Conservation (phyloP, 2,888 invertebrate genomes). For the Pteria penguin region DNA sequence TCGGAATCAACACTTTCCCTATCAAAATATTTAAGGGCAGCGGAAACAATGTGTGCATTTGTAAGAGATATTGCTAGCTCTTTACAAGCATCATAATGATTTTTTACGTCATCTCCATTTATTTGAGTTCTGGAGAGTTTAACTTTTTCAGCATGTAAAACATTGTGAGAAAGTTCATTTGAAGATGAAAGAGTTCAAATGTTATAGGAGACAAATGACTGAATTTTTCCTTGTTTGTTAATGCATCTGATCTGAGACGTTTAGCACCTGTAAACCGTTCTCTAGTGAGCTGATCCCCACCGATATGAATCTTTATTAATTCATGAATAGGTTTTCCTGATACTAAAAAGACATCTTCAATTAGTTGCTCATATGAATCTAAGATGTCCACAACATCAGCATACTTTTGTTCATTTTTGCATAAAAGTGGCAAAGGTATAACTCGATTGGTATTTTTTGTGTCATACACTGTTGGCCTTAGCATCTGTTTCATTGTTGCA, state of each 20-base stretch:
- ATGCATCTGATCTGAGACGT: neutral
- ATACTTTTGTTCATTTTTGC: conserved; percentile 46
- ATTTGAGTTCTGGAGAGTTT: conserved; percentile 39
- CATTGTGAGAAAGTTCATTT: conserved; percentile 44
- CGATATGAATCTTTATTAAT: conserved; percentile 40
- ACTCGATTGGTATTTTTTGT: conserved; percentile 9
- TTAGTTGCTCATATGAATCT: conserved; percentile 37
- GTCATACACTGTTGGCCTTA: no score
- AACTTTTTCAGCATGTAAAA: conserved; percentile 31
- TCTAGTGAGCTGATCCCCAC: conserved; percentile 48
- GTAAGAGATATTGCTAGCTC: conserved; percentile 7
- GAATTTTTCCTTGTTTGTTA: conserved; percentile 21
- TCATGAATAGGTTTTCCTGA: neutral
- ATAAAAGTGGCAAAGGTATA: conserved; percentile 36
- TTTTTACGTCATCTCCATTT: conserved; percentile 36
- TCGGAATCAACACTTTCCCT: conserved; percentile 29
- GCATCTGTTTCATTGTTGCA: neutral
- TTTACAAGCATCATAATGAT: conserved; percentile 14
- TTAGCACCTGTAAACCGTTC: conserved; percentile 46
- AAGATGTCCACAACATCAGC: conserved; percentile 48
- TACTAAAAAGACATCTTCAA: conserved; percentile 18
- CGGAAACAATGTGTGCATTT: neutral
- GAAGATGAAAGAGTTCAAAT: conserved; percentile 48
- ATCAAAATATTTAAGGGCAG: neutral
- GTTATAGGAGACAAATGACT: conserved; percentile 40